These are phyloP conservation scores for Synanceia verrucosa DNA, from an alignment of 2,797 vertebrate genomes.

Conservation along the genomic window DNA sequence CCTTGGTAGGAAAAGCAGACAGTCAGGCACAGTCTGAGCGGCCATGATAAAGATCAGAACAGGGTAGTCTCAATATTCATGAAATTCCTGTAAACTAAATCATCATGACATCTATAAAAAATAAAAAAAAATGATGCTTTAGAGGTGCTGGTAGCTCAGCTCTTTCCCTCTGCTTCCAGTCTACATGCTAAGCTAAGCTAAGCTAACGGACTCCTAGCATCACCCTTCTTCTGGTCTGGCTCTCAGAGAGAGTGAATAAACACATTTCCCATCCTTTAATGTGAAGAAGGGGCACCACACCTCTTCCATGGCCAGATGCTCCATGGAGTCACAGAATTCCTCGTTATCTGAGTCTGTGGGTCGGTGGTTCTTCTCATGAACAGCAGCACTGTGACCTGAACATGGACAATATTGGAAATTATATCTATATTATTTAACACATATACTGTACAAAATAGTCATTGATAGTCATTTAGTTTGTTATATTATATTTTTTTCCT, in stretches of 20 bases:
- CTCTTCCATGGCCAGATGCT: conserved; percentile 89
- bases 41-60: background rate
- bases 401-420: background rate
- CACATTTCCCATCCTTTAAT: background rate
- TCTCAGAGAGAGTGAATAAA: background rate
- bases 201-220: background rate
- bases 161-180: background rate
- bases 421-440: no score
- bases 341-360: conserved; percentile 90
- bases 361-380: conserved; percentile 82
- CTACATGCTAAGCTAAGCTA: background rate
- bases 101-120: background rate
- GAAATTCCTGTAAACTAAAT: no score
- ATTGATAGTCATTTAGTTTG: background rate
- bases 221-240: background rate
- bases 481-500: background rate
- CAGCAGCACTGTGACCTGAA: conserved; percentile 75
- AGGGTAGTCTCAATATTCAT: no score
- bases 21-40: background rate
- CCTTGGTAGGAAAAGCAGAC: conserved; percentile 58
- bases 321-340: conserved; percentile 94
- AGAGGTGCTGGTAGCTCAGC: background rate
- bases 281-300: conserved; percentile 62
- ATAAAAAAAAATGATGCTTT: no score
- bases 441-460: no score